Percentiles rank a stretch among this genome's conserved stretches.
Conservation (phyloP, 2,888 invertebrate species). For the Saturnia pavonia region DNA sequence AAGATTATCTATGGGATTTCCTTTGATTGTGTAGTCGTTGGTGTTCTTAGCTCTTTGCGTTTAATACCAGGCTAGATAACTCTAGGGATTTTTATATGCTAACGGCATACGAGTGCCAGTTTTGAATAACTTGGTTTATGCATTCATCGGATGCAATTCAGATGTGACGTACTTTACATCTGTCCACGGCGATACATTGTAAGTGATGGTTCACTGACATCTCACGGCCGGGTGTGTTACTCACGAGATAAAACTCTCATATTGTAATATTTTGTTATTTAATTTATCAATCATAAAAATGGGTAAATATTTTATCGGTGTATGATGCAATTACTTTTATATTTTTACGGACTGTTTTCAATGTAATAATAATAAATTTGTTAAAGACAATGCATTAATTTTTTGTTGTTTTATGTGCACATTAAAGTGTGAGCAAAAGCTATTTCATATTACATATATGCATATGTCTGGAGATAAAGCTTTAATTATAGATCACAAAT, state of each 20-base stretch:
- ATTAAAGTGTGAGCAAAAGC: background rate
- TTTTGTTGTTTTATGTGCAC: background rate
- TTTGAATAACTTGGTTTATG: conserved; percentile 25
- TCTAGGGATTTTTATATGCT: conserved; percentile 26
- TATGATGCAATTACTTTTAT: background rate
- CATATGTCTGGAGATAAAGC: background rate
- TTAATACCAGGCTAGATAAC: conserved; percentile 22
- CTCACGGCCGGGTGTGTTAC: conserved; percentile 6
- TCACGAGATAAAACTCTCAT: background rate
- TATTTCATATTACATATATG: background rate
- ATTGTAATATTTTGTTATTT: background rate
- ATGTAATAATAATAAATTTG: background rate
- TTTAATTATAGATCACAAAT: background rate
- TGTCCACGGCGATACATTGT: conserved; percentile 25
- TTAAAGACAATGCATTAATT: background rate
- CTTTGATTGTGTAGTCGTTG: background rate
- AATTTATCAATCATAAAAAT: background rate
- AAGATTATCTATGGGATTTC: background rate
- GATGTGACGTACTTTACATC: conserved; percentile 17
- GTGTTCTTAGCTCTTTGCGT: background rate
- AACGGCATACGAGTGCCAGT: conserved; percentile 23
- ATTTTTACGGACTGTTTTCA: background rate
- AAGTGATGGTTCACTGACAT: conserved; percentile 22
- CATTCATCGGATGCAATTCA: conserved; percentile 24
- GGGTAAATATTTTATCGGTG: background rate